These are phyloP conservation scores for Meloidogyne chitwoodi DNA, from an alignment of 1,140 invertebrate species.

Conservation along the genomic window DNA sequence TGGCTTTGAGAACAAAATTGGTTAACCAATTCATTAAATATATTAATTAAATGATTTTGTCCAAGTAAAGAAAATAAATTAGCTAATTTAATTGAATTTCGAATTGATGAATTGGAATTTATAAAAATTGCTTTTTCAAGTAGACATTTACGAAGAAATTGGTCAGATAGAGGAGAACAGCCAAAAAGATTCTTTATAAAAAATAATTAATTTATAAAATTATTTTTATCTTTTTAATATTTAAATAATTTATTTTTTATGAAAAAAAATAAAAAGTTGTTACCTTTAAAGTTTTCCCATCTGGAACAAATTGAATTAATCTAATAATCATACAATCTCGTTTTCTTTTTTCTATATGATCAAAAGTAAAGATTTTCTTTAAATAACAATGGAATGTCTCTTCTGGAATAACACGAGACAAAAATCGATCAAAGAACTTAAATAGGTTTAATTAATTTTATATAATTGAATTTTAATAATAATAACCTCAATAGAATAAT, in stretches of 20 bases:
- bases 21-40: background rate
- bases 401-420: background rate
- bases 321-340: background rate
- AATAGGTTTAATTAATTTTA: background rate
- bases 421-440: slow-evolving; percentile 8
- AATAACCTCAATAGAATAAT: background rate
- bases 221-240: background rate
- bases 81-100: slow-evolving; percentile 9
- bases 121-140: background rate
- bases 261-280: background rate
- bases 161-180: background rate
- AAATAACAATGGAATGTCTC: background rate
- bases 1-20: background rate
- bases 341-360: background rate
- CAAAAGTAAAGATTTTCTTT: background rate
- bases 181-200: background rate
- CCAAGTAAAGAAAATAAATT: slow-evolving; percentile 1
- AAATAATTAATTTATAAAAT: background rate
- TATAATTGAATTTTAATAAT: background rate
- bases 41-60: background rate
- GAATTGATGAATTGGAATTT: background rate
- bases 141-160: background rate
- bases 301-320: background rate
- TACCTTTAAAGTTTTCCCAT: slow-evolving; percentile 8
- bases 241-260: background rate